Conservation (phyloP, 2,888 invertebrate genomes). For the Resseliella maxima region DNA sequence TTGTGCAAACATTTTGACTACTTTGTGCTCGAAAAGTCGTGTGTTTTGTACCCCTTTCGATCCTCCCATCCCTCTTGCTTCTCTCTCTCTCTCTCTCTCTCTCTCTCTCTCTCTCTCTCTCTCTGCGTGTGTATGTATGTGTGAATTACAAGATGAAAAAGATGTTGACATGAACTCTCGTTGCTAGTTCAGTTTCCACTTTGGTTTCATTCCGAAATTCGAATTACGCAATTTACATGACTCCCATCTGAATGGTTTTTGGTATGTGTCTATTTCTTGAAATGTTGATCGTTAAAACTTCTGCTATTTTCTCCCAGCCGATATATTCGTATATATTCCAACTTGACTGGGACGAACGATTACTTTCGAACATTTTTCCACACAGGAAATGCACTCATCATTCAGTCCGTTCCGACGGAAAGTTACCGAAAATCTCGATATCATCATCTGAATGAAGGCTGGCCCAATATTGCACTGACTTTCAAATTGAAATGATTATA, state of each 20-base stretch:
- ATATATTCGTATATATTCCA: not conserved
- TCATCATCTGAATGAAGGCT: not conserved
- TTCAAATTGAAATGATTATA: conserved; percentile 43
- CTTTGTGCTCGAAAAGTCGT: not conserved
- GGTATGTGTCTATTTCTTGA: not conserved
- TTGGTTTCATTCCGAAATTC: conserved; percentile 37
- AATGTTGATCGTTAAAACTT: conserved; percentile 48
- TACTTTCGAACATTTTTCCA: not conserved
- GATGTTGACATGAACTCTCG: no score
- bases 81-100: not conserved
- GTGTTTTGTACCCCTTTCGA: not conserved
- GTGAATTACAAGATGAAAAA: no score
- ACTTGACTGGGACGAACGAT: not conserved
- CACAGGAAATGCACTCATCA: conserved; percentile 16
- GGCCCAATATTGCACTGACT: not conserved
- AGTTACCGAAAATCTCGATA: not conserved
- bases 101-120: not conserved
- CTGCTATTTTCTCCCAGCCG: not conserved
- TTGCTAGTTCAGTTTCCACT: not conserved
- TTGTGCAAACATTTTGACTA: conserved; percentile 27
- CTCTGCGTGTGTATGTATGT: no score
- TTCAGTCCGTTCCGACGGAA: not conserved
- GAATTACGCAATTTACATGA: conserved; percentile 40
- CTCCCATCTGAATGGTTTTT: not conserved
- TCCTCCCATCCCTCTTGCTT: not conserved